Evolutionary conservation across 2,888 invertebrate species (phyloP).

Genomic region (Amblyjoppa proteus): DNA sequence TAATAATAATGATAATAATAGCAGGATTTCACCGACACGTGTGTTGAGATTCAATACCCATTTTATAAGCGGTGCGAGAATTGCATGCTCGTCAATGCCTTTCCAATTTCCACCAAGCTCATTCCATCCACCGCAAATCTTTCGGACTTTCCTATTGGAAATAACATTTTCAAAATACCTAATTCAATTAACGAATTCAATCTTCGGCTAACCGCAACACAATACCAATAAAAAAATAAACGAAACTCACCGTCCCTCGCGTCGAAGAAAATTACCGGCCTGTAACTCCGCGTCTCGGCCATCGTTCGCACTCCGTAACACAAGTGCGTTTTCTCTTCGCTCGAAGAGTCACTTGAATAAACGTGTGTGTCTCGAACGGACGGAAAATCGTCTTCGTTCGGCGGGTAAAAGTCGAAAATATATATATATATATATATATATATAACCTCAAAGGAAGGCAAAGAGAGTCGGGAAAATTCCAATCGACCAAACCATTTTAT

Average conservation of each 20-base stretch:
- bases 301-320: neutral
- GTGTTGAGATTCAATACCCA: neutral
- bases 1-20: no score
- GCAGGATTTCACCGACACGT: neutral
- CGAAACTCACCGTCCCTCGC: neutral
- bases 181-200: conserved; percentile 17
- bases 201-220: neutral
- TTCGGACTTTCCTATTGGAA: neutral
- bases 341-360: neutral
- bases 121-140: conserved; percentile 7
- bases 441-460: neutral
- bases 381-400: neutral
- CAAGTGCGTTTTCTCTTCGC: conserved; percentile 3
- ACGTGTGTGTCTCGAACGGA: neutral
- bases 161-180: neutral
- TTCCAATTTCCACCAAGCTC: neutral
- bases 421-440: neutral
- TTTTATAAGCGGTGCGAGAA: neutral
- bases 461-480: conserved; percentile 31
- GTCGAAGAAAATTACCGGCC: neutral
- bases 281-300: neutral
- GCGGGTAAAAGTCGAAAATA: neutral
- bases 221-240: neutral
- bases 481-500: conserved; percentile 48
- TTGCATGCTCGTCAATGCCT: neutral